Conservation (phyloP, 1,140 invertebrate species). For the Calliphora vicina region DNA sequence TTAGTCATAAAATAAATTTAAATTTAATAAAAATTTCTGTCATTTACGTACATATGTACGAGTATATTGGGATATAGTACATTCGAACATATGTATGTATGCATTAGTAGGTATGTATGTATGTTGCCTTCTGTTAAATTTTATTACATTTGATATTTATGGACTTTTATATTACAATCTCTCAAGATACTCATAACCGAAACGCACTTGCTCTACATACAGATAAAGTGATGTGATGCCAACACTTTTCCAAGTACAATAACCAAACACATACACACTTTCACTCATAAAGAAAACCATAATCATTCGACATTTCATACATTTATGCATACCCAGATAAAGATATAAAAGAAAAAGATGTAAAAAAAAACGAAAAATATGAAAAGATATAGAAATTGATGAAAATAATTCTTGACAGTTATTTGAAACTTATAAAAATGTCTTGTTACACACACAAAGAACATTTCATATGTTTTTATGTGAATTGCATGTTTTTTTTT, state of each 20-base stretch:
- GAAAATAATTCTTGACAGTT: conserved; percentile 8
- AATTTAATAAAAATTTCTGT: neutral
- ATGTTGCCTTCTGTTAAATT: neutral
- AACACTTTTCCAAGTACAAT: too few species aligned
- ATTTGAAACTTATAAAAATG: neutral
- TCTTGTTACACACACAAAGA: neutral
- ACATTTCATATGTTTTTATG: too few species aligned
- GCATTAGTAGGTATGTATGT: neutral
- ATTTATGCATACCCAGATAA: neutral
- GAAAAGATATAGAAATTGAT: neutral
- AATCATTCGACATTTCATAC: neutral
- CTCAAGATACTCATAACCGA: conserved; percentile 15
- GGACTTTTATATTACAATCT: neutral
- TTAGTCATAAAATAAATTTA: neutral
- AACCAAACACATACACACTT: neutral
- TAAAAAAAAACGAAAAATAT: neutral
- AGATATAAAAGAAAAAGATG: neutral
- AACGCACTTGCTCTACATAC: neutral
- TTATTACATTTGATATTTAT: conserved; percentile 25
- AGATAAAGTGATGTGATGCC: neutral
- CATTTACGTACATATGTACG: neutral
- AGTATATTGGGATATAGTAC: neutral
- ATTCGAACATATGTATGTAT: neutral
- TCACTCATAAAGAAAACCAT: neutral
- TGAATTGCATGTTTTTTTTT: too few species aligned